These are phyloP conservation scores for Erebia epiphron DNA, from an alignment of 2,888 invertebrate genomes.

Conservation along the genomic window DNA sequence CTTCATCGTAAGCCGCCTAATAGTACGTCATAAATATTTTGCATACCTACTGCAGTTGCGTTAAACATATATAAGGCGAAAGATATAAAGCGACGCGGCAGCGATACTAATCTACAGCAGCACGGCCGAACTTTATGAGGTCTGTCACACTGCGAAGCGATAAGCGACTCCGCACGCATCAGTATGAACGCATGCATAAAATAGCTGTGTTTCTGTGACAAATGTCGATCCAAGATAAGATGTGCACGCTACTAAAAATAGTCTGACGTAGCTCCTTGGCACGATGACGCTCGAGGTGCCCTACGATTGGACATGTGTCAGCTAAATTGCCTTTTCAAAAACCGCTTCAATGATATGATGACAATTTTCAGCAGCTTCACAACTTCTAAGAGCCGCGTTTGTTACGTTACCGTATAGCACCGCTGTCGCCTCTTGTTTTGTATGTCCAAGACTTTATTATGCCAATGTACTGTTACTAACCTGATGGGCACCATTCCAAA, in stretches of 20 bases:
- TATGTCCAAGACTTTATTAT: slow-evolving; percentile 18
- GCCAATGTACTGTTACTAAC: slow-evolving; percentile 65
- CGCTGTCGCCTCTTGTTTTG: neutral
- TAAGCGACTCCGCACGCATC: neutral
- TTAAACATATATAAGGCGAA: slow-evolving; percentile 6
- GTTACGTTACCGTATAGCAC: neutral
- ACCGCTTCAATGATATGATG: neutral
- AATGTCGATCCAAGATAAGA: too few species aligned
- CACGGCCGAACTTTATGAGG: too few species aligned
- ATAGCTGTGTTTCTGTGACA: too few species aligned
- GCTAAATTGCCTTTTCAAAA: neutral
- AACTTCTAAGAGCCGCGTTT: neutral
- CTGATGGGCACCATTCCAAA: slow-evolving; percentile 99
- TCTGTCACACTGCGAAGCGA: neutral
- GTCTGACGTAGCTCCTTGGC: too few species aligned
- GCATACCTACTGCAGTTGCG: slow-evolving; percentile 27
- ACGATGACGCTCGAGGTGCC: neutral
- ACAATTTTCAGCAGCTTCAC: neutral
- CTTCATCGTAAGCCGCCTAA: slow-evolving; percentile 17
- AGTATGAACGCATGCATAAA: too few species aligned
- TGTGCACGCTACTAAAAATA: too few species aligned
- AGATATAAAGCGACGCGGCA: neutral
- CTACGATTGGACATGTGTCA: neutral
- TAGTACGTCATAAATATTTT: slow-evolving; percentile 28
- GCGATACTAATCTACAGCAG: neutral